Evolutionary conservation across 2,797 vertebrate species (phyloP).

Genomic region (Sebastes nivosus): DNA sequence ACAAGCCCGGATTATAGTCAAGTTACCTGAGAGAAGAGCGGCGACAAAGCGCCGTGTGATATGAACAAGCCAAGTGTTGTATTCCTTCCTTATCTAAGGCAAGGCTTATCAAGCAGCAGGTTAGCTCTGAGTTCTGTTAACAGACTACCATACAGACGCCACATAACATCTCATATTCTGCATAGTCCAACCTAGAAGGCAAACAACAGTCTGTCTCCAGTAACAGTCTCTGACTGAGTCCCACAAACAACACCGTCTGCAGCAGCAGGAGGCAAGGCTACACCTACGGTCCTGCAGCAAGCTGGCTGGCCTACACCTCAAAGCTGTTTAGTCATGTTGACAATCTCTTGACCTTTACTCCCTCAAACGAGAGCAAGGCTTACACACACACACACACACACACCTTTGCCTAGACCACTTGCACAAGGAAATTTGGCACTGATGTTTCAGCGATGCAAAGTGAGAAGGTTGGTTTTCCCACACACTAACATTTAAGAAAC

Average conservation of each 20-base stretch:
- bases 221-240: conserved; percentile 63
- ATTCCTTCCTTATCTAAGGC: conserved; percentile 57
- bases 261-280: conserved; percentile 43
- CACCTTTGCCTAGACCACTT: conserved; percentile 19
- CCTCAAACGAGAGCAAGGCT: conserved; percentile 14
- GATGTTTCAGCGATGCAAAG: conserved; percentile 37
- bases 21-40: conserved; percentile 82
- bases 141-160: conserved; percentile 23
- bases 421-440: conserved; percentile 46
- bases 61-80: conserved; percentile 41
- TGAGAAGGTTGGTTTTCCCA: conserved; percentile 12
- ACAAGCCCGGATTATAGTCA: conserved; percentile 52
- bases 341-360: conserved; percentile 59
- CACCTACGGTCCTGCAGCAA: conserved; percentile 44
- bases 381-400: conserved; percentile 2
- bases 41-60: conserved; percentile 34
- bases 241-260: conserved; percentile 42
- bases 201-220: conserved; percentile 69
- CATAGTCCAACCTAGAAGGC: conserved; percentile 71
- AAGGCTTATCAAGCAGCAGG: conserved; percentile 42
- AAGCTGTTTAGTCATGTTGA: conserved; percentile 52
- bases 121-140: conserved; percentile 31
- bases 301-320: conserved; percentile 36
- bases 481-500: conserved; percentile 33
- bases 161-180: conserved; percentile 51